These are phyloP conservation scores for Carassius auratus DNA, from an alignment of 2,113 vertebrate species.

Conservation along the genomic window DNA sequence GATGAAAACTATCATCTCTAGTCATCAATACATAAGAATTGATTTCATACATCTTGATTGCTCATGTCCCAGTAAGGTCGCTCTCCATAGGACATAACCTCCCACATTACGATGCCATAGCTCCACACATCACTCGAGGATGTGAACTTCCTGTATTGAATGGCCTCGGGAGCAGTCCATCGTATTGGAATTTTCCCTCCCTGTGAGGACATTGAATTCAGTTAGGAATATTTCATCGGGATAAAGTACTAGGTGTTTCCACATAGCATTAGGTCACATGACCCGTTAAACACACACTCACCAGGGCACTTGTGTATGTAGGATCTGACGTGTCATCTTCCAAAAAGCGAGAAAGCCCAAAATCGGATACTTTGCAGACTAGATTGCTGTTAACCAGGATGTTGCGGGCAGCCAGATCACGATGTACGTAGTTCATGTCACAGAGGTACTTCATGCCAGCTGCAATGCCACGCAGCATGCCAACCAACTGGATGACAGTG, in stretches of 20 bases:
- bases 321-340: constrained; percentile 96
- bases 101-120: constrained; percentile 82
- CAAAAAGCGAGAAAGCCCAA: constrained; percentile 92
- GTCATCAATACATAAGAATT: background rate
- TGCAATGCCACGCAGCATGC: constrained; percentile 92
- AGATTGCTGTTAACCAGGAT: constrained; percentile 98
- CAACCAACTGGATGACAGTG: constrained; percentile 95
- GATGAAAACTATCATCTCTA: background rate
- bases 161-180: constrained; percentile 80
- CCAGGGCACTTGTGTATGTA: constrained; percentile 95
- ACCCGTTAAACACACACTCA: constrained; percentile 66
- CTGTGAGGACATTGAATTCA: constrained; percentile 54
- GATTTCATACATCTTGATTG: constrained; percentile 75
- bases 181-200: constrained; percentile 81
- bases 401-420: constrained; percentile 67
- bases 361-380: constrained; percentile 96
- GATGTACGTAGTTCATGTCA: constrained; percentile 96
- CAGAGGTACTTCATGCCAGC: constrained; percentile 95
- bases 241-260: background rate
- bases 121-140: constrained; percentile 81
- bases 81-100: constrained; percentile 71
- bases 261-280: background rate
- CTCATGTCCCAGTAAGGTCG: constrained; percentile 83
- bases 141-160: constrained; percentile 82
- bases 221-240: constrained; percentile 2